Evolutionary conservation across 2,113 vertebrate species (phyloP), one percentile per base, ranked within the genome.

Genomic region (Perca fluviatilis): DNA sequence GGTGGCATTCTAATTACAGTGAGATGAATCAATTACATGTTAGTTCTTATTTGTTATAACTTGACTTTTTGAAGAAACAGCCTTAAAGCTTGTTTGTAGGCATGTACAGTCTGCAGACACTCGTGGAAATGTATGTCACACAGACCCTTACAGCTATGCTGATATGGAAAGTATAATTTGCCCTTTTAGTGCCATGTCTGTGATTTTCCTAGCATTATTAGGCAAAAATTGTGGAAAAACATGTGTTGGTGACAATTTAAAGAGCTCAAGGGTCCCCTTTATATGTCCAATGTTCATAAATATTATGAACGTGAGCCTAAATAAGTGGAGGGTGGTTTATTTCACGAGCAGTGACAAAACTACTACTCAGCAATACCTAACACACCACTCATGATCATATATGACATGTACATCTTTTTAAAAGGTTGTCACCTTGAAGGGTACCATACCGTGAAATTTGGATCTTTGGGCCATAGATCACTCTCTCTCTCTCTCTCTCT

Each of bases 351-450:
- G 10, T 16, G 21, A 73, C 40, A 72, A 36, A 66, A 15, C 18
- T 36, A 1, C 49, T 30, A 30, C 64, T 75, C 36, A 79, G 64
- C 18, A 12, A 46, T 36, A 4, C 8, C 21, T 18, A 51, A 46
- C 61, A 51, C 36, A 53, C 49, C 68, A 63, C 56, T 30, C 75
- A 57, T 62, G 14, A 62, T 67, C 73, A 43, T 43, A 62, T n/a
- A 33, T 25, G 16, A 79, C 72, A 57, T 46, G 18, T 30, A 25
- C 27, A 49, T 82, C 51, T 82, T 70, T 70, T 71, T n/a, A 72
- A 61, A 70, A 69, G 27, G 66, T 68, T 79, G 58, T 70, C 40
- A 82, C 80, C 85, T 83, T 83, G 66, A 83, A 75, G 58, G 40
- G 43, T 23, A 66, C 60, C 51, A 77, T 19, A 51, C 67, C 23